phyloP scores from a whole-genome alignment of 2,888 invertebrate genomes.

The Cheilosia urbana region DNA sequence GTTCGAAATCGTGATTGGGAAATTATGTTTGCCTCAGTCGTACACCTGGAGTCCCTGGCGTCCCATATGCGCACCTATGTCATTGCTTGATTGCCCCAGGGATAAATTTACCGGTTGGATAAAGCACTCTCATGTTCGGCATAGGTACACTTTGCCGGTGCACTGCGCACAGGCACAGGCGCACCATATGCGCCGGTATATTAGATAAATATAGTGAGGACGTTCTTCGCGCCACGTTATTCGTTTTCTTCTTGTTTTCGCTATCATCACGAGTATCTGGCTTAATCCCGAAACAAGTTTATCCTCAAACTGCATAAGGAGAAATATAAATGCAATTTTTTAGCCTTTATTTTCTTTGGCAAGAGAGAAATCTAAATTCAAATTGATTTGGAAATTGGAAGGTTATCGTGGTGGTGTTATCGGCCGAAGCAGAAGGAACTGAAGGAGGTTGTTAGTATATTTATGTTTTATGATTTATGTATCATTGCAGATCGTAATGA shows the following conservation, averaged over 20 bases:
- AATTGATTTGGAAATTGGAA: conserved; percentile 67
- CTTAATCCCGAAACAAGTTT: conserved; percentile 67
- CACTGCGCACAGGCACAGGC: not conserved
- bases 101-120: conserved; percentile 53
- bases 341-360: not conserved
- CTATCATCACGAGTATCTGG: conserved; percentile 63
- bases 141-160: conserved; percentile 6
- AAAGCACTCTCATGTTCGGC: not conserved
- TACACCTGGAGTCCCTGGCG: conserved; percentile 20
- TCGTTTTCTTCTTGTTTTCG: conserved; percentile 32
- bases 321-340: conserved; percentile 15
- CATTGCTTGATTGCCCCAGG: conserved; percentile 52
- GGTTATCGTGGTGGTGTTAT: conserved; percentile 65
- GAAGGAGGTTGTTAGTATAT: conserved; percentile 19
- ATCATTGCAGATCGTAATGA: conserved; percentile 53
- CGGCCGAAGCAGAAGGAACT: conserved; percentile 31
- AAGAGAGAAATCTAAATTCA: conserved; percentile 63
- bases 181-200: conserved; percentile 17
- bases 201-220: conserved; percentile 53
- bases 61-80: not conserved
- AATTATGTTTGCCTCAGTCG: conserved; percentile 61
- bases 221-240: conserved; percentile 28
- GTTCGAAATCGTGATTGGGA: conserved; percentile 72
- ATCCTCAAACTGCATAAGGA: conserved; percentile 20
- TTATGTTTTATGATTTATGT: conserved; percentile 57